Evolutionary conservation across 2,113 vertebrate species (phyloP), one percentile per base, ranked within the genome.

Genomic region (Propithecus coquereli): DNA sequence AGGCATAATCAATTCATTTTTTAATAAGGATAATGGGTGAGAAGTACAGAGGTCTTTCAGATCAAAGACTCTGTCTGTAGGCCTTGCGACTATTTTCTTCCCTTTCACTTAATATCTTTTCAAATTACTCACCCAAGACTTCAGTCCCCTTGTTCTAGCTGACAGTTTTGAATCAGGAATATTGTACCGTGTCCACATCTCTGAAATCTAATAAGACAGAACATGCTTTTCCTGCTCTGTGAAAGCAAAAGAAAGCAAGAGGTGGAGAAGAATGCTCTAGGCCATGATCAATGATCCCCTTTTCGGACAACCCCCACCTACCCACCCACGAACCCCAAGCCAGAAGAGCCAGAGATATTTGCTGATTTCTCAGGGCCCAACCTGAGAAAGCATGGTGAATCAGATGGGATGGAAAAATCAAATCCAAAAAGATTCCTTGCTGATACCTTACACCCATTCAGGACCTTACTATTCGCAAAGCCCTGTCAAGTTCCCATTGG

Each of bases 161-260:
- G 94, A 93, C 95, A 87, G 52, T 71, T 97, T 92, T 87, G 89
- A 96, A 87, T 68, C 90, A n/a, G 87, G 91, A 94, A 93, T 95
- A 96, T 95, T 96, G 86, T 80, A 77, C 63, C 0, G 0, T 87
- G 65, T 86, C 90, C 79, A 82, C 0, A 0, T 57, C 74, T 94
- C 93, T 70, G 82, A 96, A 97, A 96, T 93, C 91, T 94, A 95
- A 93, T 96, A 97, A 97, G 68, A 84, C 9, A 94, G 70, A 96
- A 90, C 86, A 96, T 73, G 74, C 8, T 94, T 96, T 94, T 27
- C 37, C 40, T 76, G 76, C 37, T 89, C 68, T 43, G 25, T 34
- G 89, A 79, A 70, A n/a, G 32, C 1, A 2, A 71, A 81, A 45
- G 66, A 50, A 93, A 85, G 40, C 59, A 76, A 45, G 18, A 1